Conservation (phyloP, 2,888 invertebrate genomes). For the Petrolisthes cinctipes region DNA sequence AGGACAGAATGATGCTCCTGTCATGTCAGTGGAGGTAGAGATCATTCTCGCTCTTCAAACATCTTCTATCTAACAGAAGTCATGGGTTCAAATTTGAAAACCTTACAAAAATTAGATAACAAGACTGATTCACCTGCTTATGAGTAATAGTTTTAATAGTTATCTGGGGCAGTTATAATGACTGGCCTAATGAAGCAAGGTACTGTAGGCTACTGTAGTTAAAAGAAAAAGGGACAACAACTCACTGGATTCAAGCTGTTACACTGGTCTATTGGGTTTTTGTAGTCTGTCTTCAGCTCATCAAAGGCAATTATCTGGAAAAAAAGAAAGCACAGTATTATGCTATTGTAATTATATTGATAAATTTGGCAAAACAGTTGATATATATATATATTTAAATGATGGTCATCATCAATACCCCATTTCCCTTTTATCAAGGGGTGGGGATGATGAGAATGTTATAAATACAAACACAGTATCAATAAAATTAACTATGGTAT, state of each 20-base stretch:
- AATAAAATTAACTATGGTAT: no score
- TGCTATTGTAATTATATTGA: not conserved
- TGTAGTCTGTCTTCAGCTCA: slow-evolving; percentile 98
- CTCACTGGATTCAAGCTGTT: slow-evolving; percentile 97
- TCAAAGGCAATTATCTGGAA: slow-evolving; percentile 95
- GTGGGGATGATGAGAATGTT: no score
- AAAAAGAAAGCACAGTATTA: slow-evolving; percentile 49
- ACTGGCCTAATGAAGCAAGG: not conserved
- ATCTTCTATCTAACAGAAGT: not conserved
- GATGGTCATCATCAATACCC: not conserved
- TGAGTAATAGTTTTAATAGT: not conserved
- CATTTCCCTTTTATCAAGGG: no score
- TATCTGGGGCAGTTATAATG: not conserved
- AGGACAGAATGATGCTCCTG: not conserved
- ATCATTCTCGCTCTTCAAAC: slow-evolving; percentile 12
- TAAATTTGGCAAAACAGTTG: no score
- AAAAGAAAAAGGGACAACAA: slow-evolving; percentile 67
- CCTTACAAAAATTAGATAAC: slow-evolving; percentile 20
- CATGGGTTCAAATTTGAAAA: slow-evolving; percentile 17
- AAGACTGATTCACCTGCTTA: slow-evolving; percentile 12
- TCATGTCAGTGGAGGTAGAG: not conserved
- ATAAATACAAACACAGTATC: no score
- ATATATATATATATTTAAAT: no score
- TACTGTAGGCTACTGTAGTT: not conserved
- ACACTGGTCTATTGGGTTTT: slow-evolving; percentile 99